A percentile compares a stretch with the other conserved stretches of the same genome.
These are phyloP conservation scores for Dynastes maya DNA, from an alignment of 2,888 invertebrate genomes.

Conservation along the genomic window DNA sequence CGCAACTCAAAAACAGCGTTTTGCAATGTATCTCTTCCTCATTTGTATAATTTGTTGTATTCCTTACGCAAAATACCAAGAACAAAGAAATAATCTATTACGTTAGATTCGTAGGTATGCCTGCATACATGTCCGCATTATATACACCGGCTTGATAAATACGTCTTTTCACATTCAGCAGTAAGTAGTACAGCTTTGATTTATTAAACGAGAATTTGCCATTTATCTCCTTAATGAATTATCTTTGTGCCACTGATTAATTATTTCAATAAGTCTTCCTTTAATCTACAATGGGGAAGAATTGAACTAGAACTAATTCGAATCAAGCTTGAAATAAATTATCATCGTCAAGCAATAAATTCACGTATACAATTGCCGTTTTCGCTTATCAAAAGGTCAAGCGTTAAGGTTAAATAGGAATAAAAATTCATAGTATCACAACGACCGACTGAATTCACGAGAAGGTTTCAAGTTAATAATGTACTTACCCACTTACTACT, in stretches of 20 bases:
- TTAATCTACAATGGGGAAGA: constrained; percentile 1
- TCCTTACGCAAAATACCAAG: too few relatives aligned
- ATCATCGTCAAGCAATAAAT: constrained; percentile 5
- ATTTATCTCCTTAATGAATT: constrained; percentile 20
- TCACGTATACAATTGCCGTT: background rate
- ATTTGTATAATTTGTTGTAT: too few relatives aligned
- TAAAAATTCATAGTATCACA: constrained; percentile 1
- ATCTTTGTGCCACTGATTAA: constrained; percentile 22
- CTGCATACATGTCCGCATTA: too few relatives aligned
- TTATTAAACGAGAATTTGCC: background rate
- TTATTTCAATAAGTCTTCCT: constrained; percentile 21
- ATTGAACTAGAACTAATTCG: constrained; percentile 22
- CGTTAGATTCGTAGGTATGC: too few relatives aligned
- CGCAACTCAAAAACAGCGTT: too few relatives aligned
- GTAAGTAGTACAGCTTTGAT: background rate
- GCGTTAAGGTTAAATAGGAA: background rate
- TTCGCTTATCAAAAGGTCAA: constrained; percentile 9
- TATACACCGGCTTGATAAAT: background rate
- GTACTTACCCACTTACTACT: too few relatives aligned
- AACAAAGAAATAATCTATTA: too few relatives aligned
- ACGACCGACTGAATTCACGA: background rate
- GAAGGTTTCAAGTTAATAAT: too few relatives aligned
- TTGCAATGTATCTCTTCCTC: too few relatives aligned
- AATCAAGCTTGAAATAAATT: constrained; percentile 30
- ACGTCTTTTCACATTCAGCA: background rate